Base-by-base conservation (phyloP, 2,797 vertebrate species). In the Sebastes hubbsi region DNA sequence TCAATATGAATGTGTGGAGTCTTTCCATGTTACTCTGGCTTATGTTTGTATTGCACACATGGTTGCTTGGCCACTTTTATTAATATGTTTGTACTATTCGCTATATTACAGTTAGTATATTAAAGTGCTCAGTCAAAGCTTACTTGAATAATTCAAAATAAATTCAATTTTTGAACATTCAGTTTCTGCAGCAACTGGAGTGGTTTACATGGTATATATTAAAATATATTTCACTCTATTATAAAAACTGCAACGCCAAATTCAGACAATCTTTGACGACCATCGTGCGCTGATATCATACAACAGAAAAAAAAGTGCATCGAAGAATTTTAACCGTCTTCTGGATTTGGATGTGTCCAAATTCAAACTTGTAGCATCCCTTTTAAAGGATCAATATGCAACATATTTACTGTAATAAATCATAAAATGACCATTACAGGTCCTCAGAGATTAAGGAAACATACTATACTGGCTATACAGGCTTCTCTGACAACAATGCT, bases 341-440 rank as follows among this genome's bases (percentile, higher is more conserved):
- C 42, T 62, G 65, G 66, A 80, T 82, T 78, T 74, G 71, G 70
- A 72, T 84, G 83, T 67, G 56, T 84, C 76, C 68, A 83, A 83
- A 87, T 64, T 52, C 30, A 79, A 83, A 82, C 30, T 73, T 78
- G 59, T 49, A 66, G 62, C 63, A 72, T 75, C 22, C 27, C 46
- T 4, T 52, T 52, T 52, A 52, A 52, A 52, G 46, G 46, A 52
- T 1, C 18, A 52, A 52, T 52, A 52, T 52, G 46, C 0, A 20
- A 9, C 46, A 20, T 20, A 52, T 52, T 52, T 52, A 10, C 46
- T 52, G 8, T 52, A 52, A 9, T 52, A 52, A 52, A 52, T 52
- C 46, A 52, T 52, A 52, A 52, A 52, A 52, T 52, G 46, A 20
- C 18, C 18, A 20, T 52, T 8, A 52, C 8, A 52, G 0, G 18